Evolutionary conservation across 2,888 invertebrate species (phyloP), one percentile per base, ranked within the genome.

Genomic region (Xestia c-nigrum): DNA sequence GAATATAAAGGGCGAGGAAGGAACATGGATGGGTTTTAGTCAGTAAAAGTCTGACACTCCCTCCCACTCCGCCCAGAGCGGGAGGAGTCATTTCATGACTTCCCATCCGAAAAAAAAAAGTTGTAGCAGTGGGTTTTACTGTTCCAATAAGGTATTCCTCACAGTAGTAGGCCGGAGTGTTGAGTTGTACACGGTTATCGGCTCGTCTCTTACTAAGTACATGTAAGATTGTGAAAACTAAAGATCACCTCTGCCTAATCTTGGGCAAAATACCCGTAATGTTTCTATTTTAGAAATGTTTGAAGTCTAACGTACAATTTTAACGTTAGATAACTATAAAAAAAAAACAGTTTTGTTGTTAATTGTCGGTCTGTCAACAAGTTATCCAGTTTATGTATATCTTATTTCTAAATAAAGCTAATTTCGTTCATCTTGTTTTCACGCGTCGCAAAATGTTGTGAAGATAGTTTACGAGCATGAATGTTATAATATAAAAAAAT

Each of bases 381-480:
- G 31, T n/a, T n/a, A n/a, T n/a, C n/a, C n/a, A n/a, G n/a, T 31
- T 14, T 57, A 24, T 14, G 57, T 57, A 14, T 24, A 5, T 12
- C 12, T 14, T 24, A 14, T 57, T 7, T 52, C 55, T 24, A 1
- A 24, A 24, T 24, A 24, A 24, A 24, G 14, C 24, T 24, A 57
- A 16, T 24, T 52, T 57, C 24, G 57, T 57, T 57, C 0, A 24
- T 0, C 24, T 14, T 24, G n/a, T 14, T 57, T 24, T 3, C 24
- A 5, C 24, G n/a, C 55, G 14, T 24, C n/a, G 12, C 0, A n/a
- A 55, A 12, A n/a, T 65, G 9, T n/a, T 14, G 4, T 63, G 21
- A 21, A 91, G 81, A 94, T 91, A 59, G 31, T 52, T 61, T 3
- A 14, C 47, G 21, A 19, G 5, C 12, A 31, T 43, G 14, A 64